These are phyloP conservation scores for Ceyx melanurus DNA, from an alignment of 2,113 vertebrate species.

Conservation along the genomic window DNA sequence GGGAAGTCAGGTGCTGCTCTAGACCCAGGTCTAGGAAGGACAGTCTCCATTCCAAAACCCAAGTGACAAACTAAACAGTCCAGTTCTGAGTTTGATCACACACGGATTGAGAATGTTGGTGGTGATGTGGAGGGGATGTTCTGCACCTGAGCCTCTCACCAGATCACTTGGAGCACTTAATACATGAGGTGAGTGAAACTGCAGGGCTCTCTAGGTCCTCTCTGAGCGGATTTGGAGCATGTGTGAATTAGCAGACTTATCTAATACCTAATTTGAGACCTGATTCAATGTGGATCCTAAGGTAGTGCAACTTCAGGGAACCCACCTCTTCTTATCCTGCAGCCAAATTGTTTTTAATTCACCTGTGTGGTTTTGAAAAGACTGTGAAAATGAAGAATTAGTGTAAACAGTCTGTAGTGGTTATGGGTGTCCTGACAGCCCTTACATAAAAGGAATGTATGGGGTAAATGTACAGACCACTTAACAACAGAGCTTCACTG, in stretches of 20 bases:
- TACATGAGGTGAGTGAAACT: neutral
- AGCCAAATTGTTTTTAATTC: neutral
- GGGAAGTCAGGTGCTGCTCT: neutral
- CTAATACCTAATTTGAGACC: neutral
- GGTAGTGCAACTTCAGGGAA: neutral
- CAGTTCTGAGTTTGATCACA: neutral
- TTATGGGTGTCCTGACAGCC: neutral
- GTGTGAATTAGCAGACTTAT: neutral
- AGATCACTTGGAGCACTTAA: neutral
- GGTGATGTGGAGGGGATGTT: neutral
- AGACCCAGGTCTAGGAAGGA: neutral
- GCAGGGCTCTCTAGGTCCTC: neutral
- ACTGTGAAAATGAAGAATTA: neutral
- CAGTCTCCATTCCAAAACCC: neutral
- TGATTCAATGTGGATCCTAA: neutral
- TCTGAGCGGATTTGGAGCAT: neutral
- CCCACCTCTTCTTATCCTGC: neutral
- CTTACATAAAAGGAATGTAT: neutral
- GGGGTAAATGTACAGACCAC: neutral
- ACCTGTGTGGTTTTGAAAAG: neutral
- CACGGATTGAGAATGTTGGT: neutral
- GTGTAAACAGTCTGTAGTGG: neutral
- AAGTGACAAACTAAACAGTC: neutral
- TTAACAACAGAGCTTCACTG: neutral
- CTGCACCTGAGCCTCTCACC: neutral